These are phyloP conservation scores for Balanococcus diminutus DNA, from an alignment of 2,888 invertebrate species.

Conservation along the genomic window DNA sequence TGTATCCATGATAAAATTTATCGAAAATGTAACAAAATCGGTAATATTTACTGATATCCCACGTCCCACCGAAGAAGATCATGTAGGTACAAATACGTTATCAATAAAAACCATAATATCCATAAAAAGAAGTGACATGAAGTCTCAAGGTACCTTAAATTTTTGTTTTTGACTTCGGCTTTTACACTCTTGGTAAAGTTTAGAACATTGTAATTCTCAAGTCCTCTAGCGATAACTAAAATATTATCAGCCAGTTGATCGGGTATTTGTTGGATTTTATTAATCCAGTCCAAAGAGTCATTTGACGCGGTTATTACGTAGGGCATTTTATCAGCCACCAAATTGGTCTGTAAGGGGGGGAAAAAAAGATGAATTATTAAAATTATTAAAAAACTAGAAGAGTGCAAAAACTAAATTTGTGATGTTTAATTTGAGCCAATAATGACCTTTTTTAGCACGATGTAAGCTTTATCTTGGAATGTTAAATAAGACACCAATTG, in stretches of 20 bases:
- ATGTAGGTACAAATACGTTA: too few relatives aligned
- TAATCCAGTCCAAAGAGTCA: constrained; percentile 18
- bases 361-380: neutral
- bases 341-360: neutral
- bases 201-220: neutral
- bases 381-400: neutral
- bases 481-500: constrained; percentile 69
- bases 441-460: constrained; percentile 49
- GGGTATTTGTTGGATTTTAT: constrained; percentile 44
- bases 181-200: neutral
- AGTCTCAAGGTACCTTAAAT: constrained; percentile 2
- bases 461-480: constrained; percentile 64
- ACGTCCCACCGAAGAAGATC: too few relatives aligned
- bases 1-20: too few relatives aligned
- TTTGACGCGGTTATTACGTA: neutral
- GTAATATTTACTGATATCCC: too few relatives aligned
- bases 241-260: constrained; percentile 11
- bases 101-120: too few relatives aligned
- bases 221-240: constrained; percentile 37
- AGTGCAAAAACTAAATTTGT: neutral
- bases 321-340: neutral
- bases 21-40: too few relatives aligned
- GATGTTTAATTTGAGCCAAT: neutral
- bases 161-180: neutral
- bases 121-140: neutral